phyloP scores from a whole-genome alignment of 92 coral and sea anemone genomes.

The Epizoanthus rinbou region DNA sequence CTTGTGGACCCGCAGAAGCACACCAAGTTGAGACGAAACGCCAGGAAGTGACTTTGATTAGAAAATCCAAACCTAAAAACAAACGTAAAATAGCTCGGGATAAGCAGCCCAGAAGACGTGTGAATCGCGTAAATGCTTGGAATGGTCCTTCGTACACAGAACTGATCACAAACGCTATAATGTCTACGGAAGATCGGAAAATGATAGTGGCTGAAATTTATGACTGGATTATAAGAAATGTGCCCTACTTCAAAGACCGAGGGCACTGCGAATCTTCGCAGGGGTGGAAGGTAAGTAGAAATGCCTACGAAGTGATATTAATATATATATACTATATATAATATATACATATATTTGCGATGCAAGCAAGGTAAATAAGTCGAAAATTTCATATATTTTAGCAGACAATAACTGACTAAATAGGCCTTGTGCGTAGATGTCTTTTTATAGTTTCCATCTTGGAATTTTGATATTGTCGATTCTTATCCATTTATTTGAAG shows the following conservation, averaged over 20 bases:
- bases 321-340: no score
- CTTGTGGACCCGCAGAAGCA: not conserved
- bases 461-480: no score
- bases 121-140: slow-evolving; percentile 67
- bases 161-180: slow-evolving; percentile 73
- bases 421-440: no score
- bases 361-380: no score
- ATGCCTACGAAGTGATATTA: not conserved
- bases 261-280: slow-evolving; percentile 68
- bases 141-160: slow-evolving; percentile 80
- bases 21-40: not conserved
- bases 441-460: no score
- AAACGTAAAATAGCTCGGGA: not conserved
- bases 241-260: slow-evolving; percentile 78
- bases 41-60: not conserved
- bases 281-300: slow-evolving; percentile 80
- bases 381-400: no score
- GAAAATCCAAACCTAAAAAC: no score
- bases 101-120: not conserved
- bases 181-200: slow-evolving; percentile 52
- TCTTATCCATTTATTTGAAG: no score
- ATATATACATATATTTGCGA: no score
- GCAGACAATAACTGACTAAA: no score
- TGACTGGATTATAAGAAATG: slow-evolving; percentile 73
- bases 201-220: slow-evolving; percentile 79